Percentiles rank a stretch among this genome's conserved stretches.
Evolutionary conservation across 2,113 vertebrate species (phyloP).

Genomic region (Heliornis fulica): DNA sequence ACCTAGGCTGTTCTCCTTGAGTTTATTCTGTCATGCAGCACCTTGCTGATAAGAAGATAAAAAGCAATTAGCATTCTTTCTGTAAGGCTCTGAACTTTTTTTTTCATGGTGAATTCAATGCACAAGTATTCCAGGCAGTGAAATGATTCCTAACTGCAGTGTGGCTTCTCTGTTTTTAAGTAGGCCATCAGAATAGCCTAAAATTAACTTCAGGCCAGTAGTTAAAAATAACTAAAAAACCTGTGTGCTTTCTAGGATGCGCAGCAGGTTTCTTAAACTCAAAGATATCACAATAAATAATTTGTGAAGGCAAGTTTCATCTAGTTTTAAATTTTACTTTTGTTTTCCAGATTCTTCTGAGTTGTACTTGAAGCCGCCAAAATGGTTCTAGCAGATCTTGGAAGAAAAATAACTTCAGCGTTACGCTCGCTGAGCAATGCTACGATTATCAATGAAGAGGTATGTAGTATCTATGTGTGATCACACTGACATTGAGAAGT

Average conservation of each 20-base stretch:
- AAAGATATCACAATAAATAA: background rate
- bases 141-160: background rate
- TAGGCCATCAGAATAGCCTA: background rate
- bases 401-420: constrained; percentile 97
- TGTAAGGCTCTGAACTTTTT: background rate
- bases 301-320: background rate
- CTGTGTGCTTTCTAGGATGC: background rate
- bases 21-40: background rate
- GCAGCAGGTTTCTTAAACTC: background rate
- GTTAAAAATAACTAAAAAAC: constrained; percentile 18
- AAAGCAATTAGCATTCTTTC: background rate
- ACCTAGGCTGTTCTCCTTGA: background rate
- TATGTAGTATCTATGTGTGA: constrained; percentile 17
- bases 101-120: background rate
- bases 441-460: constrained; percentile 99
- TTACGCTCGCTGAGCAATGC: constrained; percentile 98
- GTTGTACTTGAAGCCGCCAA: constrained; percentile 67
- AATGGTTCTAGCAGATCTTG: constrained; percentile 97
- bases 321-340: background rate
- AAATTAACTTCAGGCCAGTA: constrained; percentile 1
- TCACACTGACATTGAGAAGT: background rate
- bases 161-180: background rate
- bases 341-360: constrained; percentile 57
- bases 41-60: background rate
- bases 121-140: background rate